phyloP scores from a whole-genome alignment of 2,888 invertebrate species.

The Chymomyza procnemis region DNA sequence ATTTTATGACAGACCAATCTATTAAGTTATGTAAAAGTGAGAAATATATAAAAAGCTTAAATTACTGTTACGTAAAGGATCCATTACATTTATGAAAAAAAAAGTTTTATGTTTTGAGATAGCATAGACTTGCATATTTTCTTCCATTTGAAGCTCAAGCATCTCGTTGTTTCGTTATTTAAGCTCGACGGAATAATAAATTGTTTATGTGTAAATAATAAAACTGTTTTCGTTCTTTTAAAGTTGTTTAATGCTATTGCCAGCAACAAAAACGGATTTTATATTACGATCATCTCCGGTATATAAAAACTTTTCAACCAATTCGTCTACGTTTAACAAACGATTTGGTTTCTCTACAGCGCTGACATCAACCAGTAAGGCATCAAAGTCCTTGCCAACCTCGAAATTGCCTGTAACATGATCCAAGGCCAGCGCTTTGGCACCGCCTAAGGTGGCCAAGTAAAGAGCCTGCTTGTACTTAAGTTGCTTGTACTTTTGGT shows the following conservation, averaged over 20 bases:
- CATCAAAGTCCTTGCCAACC: constrained; percentile 92
- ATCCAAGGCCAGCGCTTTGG: constrained; percentile 87
- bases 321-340: constrained; percentile 80
- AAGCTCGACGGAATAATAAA: constrained; percentile 48
- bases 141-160: neutral
- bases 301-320: constrained; percentile 88
- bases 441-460: constrained; percentile 91
- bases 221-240: neutral
- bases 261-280: constrained; percentile 86
- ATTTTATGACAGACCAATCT: constrained; percentile 9
- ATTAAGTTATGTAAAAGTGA: neutral
- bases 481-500: constrained; percentile 79
- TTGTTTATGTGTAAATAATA: constrained; percentile 36
- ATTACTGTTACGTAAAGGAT: constrained; percentile 30
- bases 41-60: neutral
- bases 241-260: constrained; percentile 80
- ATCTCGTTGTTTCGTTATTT: constrained; percentile 50
- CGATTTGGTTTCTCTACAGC: constrained; percentile 81
- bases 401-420: constrained; percentile 88
- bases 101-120: neutral
- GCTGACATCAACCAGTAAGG: constrained; percentile 86
- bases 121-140: neutral
- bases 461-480: constrained; percentile 88
- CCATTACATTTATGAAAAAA: neutral
- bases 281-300: constrained; percentile 92